A percentile compares a stretch with the other conserved stretches of the same genome.
Evolutionary conservation across 1,140 invertebrate species (phyloP).

Genomic region (Eupristina koningsbergeri): DNA sequence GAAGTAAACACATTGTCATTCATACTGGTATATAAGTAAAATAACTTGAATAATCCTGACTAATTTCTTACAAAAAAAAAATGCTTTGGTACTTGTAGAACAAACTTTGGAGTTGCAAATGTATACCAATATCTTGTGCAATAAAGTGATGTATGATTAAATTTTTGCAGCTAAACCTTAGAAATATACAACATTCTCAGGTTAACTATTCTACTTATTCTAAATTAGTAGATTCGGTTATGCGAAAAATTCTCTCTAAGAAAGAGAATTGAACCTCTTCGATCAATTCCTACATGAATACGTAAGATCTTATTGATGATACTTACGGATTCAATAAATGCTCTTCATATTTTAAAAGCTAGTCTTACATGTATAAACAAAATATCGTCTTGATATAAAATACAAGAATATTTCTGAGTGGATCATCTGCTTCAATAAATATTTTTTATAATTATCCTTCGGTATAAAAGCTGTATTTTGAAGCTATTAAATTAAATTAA

Average conservation of each 20-base stretch:
- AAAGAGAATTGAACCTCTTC: conserved; percentile 19
- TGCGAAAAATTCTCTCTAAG: not conserved
- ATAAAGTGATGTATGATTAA: not conserved
- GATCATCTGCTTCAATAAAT: no score
- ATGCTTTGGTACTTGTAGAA: not conserved
- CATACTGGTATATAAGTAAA: not conserved
- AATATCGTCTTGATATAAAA: no score
- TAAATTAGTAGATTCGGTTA: not conserved
- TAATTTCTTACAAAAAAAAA: not conserved
- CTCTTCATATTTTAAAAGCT: not conserved
- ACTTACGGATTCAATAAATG: not conserved
- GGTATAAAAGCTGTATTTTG: no score
- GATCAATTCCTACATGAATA: not conserved
- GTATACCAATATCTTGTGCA: not conserved
- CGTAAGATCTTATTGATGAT: not conserved
- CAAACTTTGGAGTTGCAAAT: not conserved
- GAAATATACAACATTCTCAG: not conserved
- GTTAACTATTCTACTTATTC: not conserved
- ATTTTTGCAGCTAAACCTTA: not conserved
- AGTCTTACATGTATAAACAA: no score
- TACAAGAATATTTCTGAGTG: no score
- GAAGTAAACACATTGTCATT: conserved; percentile 7
- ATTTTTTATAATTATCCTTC: no score
- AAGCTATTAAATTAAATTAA: no score
- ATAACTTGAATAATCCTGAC: not conserved